Base-by-base conservation (phyloP, 2,888 invertebrate genomes). In the Drosophila setosimentum region DNA sequence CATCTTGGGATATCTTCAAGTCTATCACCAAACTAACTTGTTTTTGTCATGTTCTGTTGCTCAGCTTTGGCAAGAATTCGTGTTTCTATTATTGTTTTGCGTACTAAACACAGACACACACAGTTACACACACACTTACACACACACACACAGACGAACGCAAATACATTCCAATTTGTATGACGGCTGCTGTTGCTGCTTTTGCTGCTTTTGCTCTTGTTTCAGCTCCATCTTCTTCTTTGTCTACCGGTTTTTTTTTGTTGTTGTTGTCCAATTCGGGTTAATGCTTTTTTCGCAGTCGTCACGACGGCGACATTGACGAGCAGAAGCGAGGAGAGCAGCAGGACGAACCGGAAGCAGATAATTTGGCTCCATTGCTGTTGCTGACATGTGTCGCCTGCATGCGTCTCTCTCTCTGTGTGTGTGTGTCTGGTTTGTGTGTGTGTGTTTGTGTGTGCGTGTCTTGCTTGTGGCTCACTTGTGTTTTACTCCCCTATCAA, bases 251-350 rank as follows among this genome's bases (percentile, higher is more conserved):
- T 45, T 73, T 81, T 77, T 82, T 78, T 82, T n/a, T n/a, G n/a
- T n/a, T n/a, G n/a, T n/a, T n/a, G n/a, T n/a, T n/a, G n/a, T n/a
- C 65, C 85, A 78, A 89, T 91, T 89, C 85, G 91, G 90, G 91
- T 91, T 90, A 90, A 90, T 91, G 90, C 82, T 80, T 83, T 82
- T 87, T 80, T 82, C 77, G 76, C 82, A 78, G 86, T 83, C 83
- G 88, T 81, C 87, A 79, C 80, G 69, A 32, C 72, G 84, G 81
- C 89, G 84, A 78, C 88, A 68, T 73, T 82, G 77, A 89, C 75
- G 76, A 87, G 66, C 58, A 5, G 29, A 32, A 51, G 55, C 24
- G 45, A 68, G 68, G 71, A 53, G 62, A 67, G 55, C 33, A 18
- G 21, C 57, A 53, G 42, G 27, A 29, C 40, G 49, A 21, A 45